Conservation (phyloP, 2,888 invertebrate species). For the Reticulitermes lucifugus region DNA sequence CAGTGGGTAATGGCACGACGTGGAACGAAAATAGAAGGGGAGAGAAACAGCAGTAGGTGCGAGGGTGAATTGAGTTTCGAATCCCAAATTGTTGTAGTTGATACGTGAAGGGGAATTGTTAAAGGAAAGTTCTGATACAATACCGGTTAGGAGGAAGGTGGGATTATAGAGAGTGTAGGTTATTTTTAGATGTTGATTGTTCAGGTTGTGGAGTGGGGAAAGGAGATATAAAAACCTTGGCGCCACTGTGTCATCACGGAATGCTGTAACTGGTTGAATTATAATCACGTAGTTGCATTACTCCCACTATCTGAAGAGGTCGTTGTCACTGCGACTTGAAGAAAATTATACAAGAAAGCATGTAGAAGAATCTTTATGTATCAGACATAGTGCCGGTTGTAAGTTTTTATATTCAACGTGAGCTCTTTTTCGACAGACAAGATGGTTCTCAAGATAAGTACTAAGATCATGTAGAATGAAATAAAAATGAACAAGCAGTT, state of each 20-base stretch:
- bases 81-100: conserved; percentile 40
- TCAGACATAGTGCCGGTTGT: no score
- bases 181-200: conserved; percentile 35
- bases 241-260: conserved; percentile 6
- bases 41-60: not conserved
- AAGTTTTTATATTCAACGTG: no score
- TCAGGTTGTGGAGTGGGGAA: not conserved
- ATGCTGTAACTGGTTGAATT: conserved; percentile 16
- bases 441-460: no score
- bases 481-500: no score
- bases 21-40: conserved; percentile 28
- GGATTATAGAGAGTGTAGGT: not conserved
- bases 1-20: conserved; percentile 8
- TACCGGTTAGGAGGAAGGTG: not conserved
- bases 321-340: not conserved
- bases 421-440: no score
- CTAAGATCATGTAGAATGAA: no score
- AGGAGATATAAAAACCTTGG: not conserved
- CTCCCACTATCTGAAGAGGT: not conserved
- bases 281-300: not conserved
- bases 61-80: conserved; percentile 38
- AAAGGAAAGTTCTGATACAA: not conserved
- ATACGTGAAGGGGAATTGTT: conserved; percentile 38
- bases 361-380: no score
- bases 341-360: no score